Evolutionary conservation across 2,113 vertebrate genomes (phyloP).

Genomic region (Calypte anna): DNA sequence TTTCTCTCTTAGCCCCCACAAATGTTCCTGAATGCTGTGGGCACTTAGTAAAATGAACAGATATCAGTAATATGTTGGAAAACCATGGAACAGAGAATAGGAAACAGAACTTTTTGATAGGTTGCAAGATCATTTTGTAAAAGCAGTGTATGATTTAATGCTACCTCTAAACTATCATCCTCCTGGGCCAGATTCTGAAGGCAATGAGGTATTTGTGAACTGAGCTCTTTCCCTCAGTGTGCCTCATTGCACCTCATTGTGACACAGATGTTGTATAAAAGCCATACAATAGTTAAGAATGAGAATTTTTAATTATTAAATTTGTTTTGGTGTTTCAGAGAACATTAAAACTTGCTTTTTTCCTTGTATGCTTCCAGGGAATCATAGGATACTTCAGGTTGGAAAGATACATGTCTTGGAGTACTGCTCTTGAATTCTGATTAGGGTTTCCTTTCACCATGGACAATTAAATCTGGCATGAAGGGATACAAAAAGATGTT

Average conservation of each 20-base stretch:
- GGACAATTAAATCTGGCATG: constrained; percentile 39
- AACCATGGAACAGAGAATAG: background rate
- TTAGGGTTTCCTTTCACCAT: constrained; percentile 6
- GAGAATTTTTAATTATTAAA: background rate
- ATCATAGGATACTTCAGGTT: background rate
- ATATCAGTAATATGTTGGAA: background rate
- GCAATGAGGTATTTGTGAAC: background rate
- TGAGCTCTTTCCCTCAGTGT: background rate
- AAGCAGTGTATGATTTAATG: background rate
- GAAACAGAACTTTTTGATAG: background rate
- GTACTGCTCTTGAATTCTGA: constrained; percentile 19
- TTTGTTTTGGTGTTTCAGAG: background rate
- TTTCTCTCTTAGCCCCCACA: background rate
- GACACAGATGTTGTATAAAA: background rate
- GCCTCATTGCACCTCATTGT: background rate
- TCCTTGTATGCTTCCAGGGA: background rate
- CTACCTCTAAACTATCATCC: background rate
- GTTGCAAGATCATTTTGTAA: background rate
- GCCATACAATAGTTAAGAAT: background rate
- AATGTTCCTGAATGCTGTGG: background rate
- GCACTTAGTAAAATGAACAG: background rate
- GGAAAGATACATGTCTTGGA: constrained; percentile 26
- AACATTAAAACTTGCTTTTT: background rate
- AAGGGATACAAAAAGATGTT: constrained; percentile 7
- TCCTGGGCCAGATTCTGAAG: background rate